Percentiles rank a stretch among this genome's conserved stretches.
These are phyloP conservation scores for Diplodus puntazzo DNA, from an alignment of 2,797 vertebrate species.

Conservation along the genomic window DNA sequence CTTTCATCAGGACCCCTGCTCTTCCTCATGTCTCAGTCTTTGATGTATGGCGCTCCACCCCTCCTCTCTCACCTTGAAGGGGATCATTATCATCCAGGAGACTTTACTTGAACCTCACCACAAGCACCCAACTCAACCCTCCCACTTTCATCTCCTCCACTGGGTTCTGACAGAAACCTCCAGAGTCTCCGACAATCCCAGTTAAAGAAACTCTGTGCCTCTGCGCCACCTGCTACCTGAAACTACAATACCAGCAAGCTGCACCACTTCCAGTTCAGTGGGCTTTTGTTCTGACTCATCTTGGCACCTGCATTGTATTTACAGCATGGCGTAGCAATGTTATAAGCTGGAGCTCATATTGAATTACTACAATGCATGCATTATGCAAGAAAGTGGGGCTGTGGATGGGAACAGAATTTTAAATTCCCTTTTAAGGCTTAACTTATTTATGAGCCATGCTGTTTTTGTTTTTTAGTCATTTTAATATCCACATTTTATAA, in stretches of 20 bases:
- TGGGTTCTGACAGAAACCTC: conserved; percentile 17
- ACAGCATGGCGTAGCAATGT: not conserved
- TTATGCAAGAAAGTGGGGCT: not conserved
- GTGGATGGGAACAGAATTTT: not conserved
- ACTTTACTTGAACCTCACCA: conserved; percentile 41
- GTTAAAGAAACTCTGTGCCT: conserved; percentile 18
- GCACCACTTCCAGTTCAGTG: conserved; percentile 12
- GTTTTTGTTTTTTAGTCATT: not conserved
- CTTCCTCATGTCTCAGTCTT: conserved; percentile 65
- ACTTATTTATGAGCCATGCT: not conserved
- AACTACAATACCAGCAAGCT: conserved; percentile 7
- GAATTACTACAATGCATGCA: conserved; percentile 11
- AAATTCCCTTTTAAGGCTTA: not conserved
- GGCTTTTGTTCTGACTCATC: conserved; percentile 21
- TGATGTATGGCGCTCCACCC: conserved; percentile 64
- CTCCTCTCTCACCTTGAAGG: conserved; percentile 68
- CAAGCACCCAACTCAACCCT: conserved; percentile 8
- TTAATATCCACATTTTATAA: not conserved
- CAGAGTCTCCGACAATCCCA: conserved; percentile 29
- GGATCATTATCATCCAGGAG: conserved; percentile 71
- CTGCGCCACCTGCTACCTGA: conserved; percentile 19
- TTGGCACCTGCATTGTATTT: conserved; percentile 3
- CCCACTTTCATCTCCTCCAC: conserved; percentile 6
- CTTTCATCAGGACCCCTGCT: conserved; percentile 56
- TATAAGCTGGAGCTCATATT: conserved; percentile 1